A percentile compares a stretch with the other conserved stretches of the same genome.
Evolutionary conservation across 2,113 vertebrate genomes (phyloP).

Genomic region (Stigmatopora argus): DNA sequence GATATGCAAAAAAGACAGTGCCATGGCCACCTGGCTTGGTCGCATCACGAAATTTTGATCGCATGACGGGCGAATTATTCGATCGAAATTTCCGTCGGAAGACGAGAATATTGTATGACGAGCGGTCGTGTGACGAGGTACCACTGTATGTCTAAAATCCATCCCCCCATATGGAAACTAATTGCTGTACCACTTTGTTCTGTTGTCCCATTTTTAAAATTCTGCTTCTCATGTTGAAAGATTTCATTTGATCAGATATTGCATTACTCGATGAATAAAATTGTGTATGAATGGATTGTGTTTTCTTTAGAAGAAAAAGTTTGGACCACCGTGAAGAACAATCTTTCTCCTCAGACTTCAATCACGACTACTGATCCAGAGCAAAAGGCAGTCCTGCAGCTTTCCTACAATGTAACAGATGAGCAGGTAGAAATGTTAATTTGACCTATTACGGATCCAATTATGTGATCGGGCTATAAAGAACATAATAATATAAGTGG

Average conservation of each 20-base stretch:
- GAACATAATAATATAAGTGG: no score
- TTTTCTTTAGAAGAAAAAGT: constrained; percentile 79
- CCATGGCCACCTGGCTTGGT: no score
- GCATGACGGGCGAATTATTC: no score
- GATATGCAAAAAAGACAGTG: no score
- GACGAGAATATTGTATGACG: no score
- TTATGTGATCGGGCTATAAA: no score
- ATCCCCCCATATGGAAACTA: neutral
- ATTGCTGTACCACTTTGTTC: neutral
- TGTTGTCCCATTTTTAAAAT: neutral
- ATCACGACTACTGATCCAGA: constrained; percentile 69
- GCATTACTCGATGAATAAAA: neutral
- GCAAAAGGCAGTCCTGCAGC: constrained; percentile 73
- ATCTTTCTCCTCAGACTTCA: constrained; percentile 76
- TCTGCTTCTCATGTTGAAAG: neutral
- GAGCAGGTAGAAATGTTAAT: constrained; percentile 66
- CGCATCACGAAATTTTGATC: no score
- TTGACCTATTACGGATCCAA: neutral
- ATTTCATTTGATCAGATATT: neutral
- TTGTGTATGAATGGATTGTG: neutral
- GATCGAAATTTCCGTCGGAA: no score
- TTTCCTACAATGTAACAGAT: constrained; percentile 84
- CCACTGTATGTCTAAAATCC: no score
- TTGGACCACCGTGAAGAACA: constrained; percentile 87
- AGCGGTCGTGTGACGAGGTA: no score